phyloP scores from a whole-genome alignment of 2,113 vertebrate species.

The Elanus axillaris region DNA sequence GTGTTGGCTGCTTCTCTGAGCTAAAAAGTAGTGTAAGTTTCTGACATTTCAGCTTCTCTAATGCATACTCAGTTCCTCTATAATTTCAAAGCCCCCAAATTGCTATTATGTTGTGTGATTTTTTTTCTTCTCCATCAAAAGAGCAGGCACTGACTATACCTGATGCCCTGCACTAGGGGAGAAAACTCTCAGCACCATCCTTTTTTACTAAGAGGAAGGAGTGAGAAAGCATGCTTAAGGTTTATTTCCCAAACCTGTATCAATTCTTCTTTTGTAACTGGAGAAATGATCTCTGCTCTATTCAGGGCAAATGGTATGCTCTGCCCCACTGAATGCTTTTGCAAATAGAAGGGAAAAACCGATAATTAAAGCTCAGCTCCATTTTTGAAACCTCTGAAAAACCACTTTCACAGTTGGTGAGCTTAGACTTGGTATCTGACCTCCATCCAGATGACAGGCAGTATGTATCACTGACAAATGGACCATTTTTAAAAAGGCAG shows the following conservation, averaged over 20 bases:
- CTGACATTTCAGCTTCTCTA: background rate
- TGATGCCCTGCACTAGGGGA: no score
- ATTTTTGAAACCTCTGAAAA: background rate
- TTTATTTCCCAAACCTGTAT: background rate
- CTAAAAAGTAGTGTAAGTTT: background rate
- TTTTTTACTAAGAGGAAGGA: background rate
- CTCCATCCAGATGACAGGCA: background rate
- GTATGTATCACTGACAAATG: background rate
- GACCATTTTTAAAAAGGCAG: background rate
- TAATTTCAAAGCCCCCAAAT: background rate
- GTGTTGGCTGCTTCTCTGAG: background rate
- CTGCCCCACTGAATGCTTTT: background rate
- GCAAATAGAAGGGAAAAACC: background rate
- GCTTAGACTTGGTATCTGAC: background rate
- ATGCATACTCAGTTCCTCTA: fast-evolving
- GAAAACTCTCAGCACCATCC: background rate
- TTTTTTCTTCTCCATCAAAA: background rate
- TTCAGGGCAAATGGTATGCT: background rate
- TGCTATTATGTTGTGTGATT: fast-evolving
- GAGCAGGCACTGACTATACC: background rate
- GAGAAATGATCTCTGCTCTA: background rate
- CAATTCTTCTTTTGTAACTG: background rate
- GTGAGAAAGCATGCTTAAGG: background rate
- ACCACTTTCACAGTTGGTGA: background rate
- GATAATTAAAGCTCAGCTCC: background rate